phyloP scores from a whole-genome alignment of 2,888 invertebrate species.

The Coelinius sp. region DNA sequence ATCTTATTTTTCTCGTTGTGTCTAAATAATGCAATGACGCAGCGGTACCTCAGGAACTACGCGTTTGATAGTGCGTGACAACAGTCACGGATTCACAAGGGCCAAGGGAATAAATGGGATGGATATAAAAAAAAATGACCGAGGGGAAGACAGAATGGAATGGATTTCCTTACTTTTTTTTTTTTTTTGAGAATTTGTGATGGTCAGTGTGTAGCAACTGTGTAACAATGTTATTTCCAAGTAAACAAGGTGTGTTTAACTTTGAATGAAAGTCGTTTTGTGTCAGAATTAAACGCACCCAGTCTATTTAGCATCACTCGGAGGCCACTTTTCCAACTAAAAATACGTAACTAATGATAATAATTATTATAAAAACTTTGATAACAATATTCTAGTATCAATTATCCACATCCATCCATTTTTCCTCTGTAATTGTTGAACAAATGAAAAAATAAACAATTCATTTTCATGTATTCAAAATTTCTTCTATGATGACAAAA shows the following conservation, averaged over 20 bases:
- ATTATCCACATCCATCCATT: neutral
- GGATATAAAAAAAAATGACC: conserved; percentile 9
- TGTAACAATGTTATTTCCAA: neutral
- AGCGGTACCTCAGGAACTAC: neutral
- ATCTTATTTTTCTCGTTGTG: conserved; percentile 6
- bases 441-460: neutral
- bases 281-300: neutral
- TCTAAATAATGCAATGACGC: conserved; percentile 14
- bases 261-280: neutral
- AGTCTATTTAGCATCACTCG: neutral
- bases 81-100: neutral
- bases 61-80: conserved; percentile 21
- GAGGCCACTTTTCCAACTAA: neutral
- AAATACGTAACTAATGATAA: too few species aligned
- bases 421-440: neutral
- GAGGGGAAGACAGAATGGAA: neutral
- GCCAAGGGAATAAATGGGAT: conserved; percentile 26
- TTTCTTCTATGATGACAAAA: neutral
- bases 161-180: neutral
- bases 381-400: too few species aligned
- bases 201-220: neutral
- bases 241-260: conserved; percentile 14
- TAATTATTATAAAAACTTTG: too few species aligned
- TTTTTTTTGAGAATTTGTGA: neutral
- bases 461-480: neutral